These are phyloP conservation scores for Eudasyphora cyanicolor DNA, from an alignment of 2,888 invertebrate genomes.

Conservation along the genomic window DNA sequence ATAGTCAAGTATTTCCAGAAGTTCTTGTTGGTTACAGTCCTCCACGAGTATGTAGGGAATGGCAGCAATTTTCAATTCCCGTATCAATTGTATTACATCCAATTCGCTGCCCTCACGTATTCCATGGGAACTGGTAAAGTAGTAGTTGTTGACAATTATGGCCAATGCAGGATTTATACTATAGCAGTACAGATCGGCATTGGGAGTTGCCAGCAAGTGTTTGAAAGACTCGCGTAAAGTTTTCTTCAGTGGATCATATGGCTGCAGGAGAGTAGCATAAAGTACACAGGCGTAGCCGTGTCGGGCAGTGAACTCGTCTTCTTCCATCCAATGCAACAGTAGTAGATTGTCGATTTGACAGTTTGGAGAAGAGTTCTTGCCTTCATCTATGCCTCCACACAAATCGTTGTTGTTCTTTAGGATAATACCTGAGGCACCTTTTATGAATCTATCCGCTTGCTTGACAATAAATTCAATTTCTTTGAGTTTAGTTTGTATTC, in stretches of 20 bases:
- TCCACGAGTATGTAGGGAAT: slow-evolving; percentile 6
- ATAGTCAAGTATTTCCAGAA: not conserved
- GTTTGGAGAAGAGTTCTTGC: not conserved
- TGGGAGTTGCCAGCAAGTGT: not conserved
- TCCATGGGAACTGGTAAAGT: not conserved
- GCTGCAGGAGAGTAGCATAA: not conserved
- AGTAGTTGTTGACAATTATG: slow-evolving; percentile 26
- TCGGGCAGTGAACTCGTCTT: not conserved
- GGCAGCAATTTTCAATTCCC: not conserved
- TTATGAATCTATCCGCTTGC: not conserved
- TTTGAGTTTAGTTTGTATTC: not conserved
- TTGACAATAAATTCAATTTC: not conserved
- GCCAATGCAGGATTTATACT: slow-evolving; percentile 22
- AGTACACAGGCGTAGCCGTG: not conserved
- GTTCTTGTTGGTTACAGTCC: not conserved
- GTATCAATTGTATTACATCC: slow-evolving; percentile 8
- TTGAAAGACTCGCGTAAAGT: not conserved
- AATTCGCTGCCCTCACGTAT: slow-evolving; percentile 1
- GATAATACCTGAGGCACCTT: not conserved
- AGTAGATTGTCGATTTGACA: not conserved
- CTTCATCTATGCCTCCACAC: too few species aligned
- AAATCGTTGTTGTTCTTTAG: not conserved
- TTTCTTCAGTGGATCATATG: not conserved
- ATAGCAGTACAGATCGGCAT: slow-evolving; percentile 15
- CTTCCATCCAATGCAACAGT: not conserved